Percentiles rank a stretch among this genome's conserved stretches.
phyloP scores from a whole-genome alignment of 64 coral and sea anemone species.

The Cladopsammia gracilis region DNA sequence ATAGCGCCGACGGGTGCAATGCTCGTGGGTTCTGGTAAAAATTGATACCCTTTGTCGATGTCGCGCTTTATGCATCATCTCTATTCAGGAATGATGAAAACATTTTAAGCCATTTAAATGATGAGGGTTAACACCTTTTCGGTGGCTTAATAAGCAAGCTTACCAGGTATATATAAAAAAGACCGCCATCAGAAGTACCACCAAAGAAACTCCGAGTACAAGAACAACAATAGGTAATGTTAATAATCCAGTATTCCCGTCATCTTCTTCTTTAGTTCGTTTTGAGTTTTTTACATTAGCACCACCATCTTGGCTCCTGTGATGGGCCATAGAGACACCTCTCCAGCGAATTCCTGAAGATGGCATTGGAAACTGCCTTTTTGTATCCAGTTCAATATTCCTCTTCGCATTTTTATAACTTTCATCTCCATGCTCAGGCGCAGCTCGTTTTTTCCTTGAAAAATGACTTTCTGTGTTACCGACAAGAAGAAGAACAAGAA shows the following conservation, averaged over 20 bases:
- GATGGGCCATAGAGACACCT: neutral
- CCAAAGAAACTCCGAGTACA: neutral
- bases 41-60: too few relatives aligned
- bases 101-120: too few relatives aligned
- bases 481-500: too few relatives aligned
- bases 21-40: too few relatives aligned
- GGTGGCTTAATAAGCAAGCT: too few relatives aligned
- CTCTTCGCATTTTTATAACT: neutral
- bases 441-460: neutral
- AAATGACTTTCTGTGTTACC: too few relatives aligned
- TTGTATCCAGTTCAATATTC: too few relatives aligned
- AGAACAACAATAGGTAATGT: neutral
- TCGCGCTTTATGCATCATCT: too few relatives aligned
- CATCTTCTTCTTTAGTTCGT: neutral
- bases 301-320: neutral
- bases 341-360: neutral
- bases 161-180: neutral
- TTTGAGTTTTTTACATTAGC: neutral
- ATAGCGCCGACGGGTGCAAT: too few relatives aligned
- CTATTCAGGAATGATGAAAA: too few relatives aligned
- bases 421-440: neutral
- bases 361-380: neutral
- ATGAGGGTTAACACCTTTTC: too few relatives aligned
- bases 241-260: neutral
- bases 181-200: neutral